Evolutionary conservation across 2,797 vertebrate species (phyloP).

Genomic region (Chaetophractus vellerosus): DNA sequence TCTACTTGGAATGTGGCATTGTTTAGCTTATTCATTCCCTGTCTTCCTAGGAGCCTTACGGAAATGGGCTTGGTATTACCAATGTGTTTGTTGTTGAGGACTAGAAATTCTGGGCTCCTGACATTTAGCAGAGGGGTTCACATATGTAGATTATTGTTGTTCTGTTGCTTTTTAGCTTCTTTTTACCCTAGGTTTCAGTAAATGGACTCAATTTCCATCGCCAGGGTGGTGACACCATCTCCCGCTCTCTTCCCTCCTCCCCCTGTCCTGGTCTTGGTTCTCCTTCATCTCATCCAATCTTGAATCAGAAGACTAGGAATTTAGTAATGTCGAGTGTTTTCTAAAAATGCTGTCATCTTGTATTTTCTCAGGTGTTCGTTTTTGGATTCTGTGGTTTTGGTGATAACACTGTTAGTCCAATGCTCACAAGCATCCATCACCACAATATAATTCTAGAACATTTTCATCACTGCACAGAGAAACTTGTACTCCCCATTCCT

Average conservation of each 20-base stretch:
- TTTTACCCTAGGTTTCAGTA: slow-evolving; percentile 79
- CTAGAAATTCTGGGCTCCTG: slow-evolving; percentile 84
- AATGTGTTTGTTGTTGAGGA: slow-evolving; percentile 82
- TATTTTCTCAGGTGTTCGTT: slow-evolving; percentile 20
- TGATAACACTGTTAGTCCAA: background rate
- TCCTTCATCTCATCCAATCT: slow-evolving; percentile 67
- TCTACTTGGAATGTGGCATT: slow-evolving; percentile 89
- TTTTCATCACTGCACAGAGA: background rate
- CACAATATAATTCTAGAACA: background rate
- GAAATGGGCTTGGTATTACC: slow-evolving; percentile 84
- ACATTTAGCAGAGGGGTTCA: slow-evolving; percentile 83
- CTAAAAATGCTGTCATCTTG: background rate
- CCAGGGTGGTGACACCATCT: slow-evolving; percentile 58
- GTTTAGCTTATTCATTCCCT: slow-evolving; percentile 88
- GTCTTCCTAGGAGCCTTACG: slow-evolving; percentile 86
- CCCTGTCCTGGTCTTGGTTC: slow-evolving; percentile 54
- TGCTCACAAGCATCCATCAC: background rate
- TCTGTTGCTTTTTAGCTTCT: slow-evolving; percentile 68
- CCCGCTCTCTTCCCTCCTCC: background rate
- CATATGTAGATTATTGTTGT: slow-evolving; percentile 79
- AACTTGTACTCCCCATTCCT: background rate
- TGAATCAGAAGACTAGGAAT: slow-evolving; percentile 63
- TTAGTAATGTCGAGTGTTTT: background rate
- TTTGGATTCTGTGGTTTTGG: background rate
- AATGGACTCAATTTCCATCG: slow-evolving; percentile 73